Percentiles rank a stretch among this genome's conserved stretches.
These are phyloP conservation scores for Pogoniulus pusillus DNA, from an alignment of 2,797 vertebrate species.

Conservation along the genomic window DNA sequence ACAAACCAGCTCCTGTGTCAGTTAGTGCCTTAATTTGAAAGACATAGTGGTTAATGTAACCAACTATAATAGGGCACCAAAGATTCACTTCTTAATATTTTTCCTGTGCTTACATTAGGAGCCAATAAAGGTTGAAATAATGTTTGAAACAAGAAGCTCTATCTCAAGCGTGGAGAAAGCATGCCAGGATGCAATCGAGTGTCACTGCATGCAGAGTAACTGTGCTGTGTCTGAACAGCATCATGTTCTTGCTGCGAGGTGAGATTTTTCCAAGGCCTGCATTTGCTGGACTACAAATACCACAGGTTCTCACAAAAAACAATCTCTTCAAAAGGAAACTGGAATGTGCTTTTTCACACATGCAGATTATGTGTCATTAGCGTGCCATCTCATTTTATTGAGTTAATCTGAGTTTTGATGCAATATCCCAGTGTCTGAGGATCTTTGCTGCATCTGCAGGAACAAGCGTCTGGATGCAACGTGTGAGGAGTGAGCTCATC, in stretches of 20 bases:
- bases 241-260: not conserved
- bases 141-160: not conserved
- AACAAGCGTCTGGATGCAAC: not conserved
- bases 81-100: not conserved
- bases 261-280: not conserved
- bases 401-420: not conserved
- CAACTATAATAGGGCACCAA: not conserved
- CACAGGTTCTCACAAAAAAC: not conserved
- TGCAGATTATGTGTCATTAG: not conserved
- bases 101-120: not conserved
- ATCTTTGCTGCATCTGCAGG: not conserved
- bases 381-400: not conserved
- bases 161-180: not conserved
- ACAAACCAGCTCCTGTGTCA: not conserved
- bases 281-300: not conserved
- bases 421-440: not conserved
- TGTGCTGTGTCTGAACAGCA: not conserved
- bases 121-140: not conserved
- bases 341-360: not conserved
- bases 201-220: not conserved
- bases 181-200: not conserved
- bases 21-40: conserved; percentile 15
- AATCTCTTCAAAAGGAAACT: not conserved
- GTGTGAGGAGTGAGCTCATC: not conserved
- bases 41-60: not conserved